These are phyloP conservation scores for Chaenocephalus aceratus DNA, from an alignment of 2,113 vertebrate genomes.

Conservation along the genomic window DNA sequence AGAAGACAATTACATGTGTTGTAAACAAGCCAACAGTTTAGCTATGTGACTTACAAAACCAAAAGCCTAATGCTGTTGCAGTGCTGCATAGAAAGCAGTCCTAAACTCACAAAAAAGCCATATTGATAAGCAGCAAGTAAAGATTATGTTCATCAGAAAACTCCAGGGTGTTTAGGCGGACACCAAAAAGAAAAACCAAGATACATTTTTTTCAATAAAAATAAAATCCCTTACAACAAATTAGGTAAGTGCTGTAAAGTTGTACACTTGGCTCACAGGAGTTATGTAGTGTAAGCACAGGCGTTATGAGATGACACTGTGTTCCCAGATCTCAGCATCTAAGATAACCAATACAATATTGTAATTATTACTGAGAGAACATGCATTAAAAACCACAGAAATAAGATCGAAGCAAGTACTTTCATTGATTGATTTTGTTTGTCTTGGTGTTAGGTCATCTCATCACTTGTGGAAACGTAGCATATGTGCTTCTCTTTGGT, in stretches of 20 bases:
- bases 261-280: too few species aligned
- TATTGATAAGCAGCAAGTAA: not conserved
- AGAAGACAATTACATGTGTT: too few species aligned
- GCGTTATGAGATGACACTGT: not conserved
- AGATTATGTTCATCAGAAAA: too few species aligned
- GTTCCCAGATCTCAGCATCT: not conserved
- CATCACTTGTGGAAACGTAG: conserved; percentile 85
- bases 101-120: not conserved
- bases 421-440: not conserved
- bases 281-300: too few species aligned
- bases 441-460: conserved; percentile 78
- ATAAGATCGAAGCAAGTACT: not conserved
- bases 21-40: not conserved
- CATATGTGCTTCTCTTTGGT: conserved; percentile 88
- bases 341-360: not conserved
- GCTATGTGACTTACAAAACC: not conserved
- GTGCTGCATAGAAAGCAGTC: not conserved
- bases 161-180: too few species aligned
- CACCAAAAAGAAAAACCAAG: too few species aligned
- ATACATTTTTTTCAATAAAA: too few species aligned
- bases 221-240: too few species aligned
- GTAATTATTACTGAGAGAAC: not conserved
- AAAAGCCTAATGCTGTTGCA: not conserved
- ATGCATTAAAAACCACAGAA: not conserved
- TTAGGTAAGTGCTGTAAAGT: too few species aligned